Base-by-base conservation (phyloP, 2,797 vertebrate genomes). In the Clarias laeviceps region DNA sequence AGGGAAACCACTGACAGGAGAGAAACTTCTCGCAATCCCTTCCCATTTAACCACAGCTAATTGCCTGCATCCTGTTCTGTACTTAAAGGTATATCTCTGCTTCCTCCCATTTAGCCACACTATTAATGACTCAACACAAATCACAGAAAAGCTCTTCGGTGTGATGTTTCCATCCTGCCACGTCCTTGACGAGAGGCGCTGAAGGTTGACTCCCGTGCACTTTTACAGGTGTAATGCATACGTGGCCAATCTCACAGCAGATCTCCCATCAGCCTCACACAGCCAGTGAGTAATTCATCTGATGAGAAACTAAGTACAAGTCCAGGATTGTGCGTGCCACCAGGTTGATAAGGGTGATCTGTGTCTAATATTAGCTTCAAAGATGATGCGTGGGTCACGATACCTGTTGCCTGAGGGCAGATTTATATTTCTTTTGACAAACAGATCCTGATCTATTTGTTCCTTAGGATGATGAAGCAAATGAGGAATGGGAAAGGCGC, bases 301-400 rank as follows among this genome's bases (percentile, higher is more conserved):
- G 88, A 88, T 57, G 24, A 90, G 84, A 90, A 88, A 90, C 91
- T 92, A 90, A 92, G 90, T 88, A 87, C 85, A 88, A 84, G 85
- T 83, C 85, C 57, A 59, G 29, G 62, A 78, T 65, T 85, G 83
- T 83, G 84, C 70, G 66, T 88, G 84, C 72, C 17, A 86, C 87
- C 89, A 86, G 87, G 91, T 84, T 92, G 90, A 92, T 86, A 82
- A 86, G 78, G 84, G 80, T 89, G 90, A 91, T 92, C 90, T 91
- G 85, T 89, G 82, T 82, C 81, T 84, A 89, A 91, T 91, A 91
- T 93, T 87, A 72, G 89, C 91, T 92, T 93, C 93, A 92, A 92
- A 92, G 90, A 87, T 85, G 91, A 91, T 90, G 84, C 90, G 87
- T 81, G 18, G 50, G 77, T 91, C 90, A 90, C 87, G 88, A 86